These are phyloP conservation scores for Barbus barbus DNA, from an alignment of 2,113 vertebrate species.

Conservation along the genomic window DNA sequence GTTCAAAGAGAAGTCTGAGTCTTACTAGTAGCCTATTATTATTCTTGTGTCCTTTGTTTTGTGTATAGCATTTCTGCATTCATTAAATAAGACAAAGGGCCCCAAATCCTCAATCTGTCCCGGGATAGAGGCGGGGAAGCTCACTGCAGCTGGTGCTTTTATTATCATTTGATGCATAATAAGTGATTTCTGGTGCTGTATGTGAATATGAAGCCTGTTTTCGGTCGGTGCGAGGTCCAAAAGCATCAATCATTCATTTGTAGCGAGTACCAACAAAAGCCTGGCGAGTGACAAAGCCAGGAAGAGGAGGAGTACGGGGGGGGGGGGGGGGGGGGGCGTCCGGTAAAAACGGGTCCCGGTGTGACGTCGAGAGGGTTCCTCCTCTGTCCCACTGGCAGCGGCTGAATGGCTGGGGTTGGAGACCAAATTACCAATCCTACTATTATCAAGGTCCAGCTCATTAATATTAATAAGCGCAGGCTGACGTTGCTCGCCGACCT, in stretches of 20 bases:
- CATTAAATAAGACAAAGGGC: slow-evolving; percentile 14
- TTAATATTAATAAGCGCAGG: background rate
- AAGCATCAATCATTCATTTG: background rate
- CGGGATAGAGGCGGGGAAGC: background rate
- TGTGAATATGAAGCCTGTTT: background rate
- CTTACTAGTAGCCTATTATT: background rate
- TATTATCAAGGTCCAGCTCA: background rate
- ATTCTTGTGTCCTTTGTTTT: background rate
- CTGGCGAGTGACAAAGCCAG: slow-evolving; percentile 61
- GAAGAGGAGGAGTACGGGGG: slow-evolving; percentile 59
- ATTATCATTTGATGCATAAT: background rate
- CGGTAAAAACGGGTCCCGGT: slow-evolving; percentile 65
- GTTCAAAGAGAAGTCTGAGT: background rate
- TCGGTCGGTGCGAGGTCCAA: background rate
- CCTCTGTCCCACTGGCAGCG: slow-evolving; percentile 49
- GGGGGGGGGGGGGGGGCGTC: slow-evolving; percentile 14
- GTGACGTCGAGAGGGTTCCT: slow-evolving; percentile 73
- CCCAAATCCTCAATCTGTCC: background rate
- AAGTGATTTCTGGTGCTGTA: background rate
- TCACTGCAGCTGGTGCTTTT: background rate
- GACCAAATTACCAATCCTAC: slow-evolving; percentile 33
- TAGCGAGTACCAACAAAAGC: slow-evolving; percentile 66
- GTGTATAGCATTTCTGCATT: background rate
- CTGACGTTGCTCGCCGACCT: background rate
- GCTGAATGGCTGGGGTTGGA: slow-evolving; percentile 64